Evolutionary conservation across 2,113 vertebrate genomes (phyloP).

Genomic region (Pyxicephalus adspersus): DNA sequence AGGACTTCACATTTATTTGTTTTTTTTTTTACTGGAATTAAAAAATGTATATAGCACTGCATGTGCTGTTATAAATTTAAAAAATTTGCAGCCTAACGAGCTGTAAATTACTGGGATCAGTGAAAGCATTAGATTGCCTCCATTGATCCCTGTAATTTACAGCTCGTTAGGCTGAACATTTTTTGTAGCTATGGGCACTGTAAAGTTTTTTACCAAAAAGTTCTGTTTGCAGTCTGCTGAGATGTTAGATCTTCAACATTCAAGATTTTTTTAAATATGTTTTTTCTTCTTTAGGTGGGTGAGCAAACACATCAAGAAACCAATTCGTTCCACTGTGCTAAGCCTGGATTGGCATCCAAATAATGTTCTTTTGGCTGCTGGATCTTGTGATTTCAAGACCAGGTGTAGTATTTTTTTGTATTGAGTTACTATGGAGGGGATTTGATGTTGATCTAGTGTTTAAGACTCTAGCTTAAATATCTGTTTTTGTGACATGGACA

Average conservation of each 20-base stretch:
- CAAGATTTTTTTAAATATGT: neutral
- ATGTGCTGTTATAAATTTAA: no score
- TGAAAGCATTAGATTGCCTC: no score
- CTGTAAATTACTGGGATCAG: no score
- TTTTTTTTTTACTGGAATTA: neutral
- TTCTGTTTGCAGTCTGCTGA: no score
- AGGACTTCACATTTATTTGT: no score
- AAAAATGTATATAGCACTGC: neutral
- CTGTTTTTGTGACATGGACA: no score
- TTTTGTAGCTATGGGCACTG: no score
- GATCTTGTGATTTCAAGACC: constrained; percentile 99
- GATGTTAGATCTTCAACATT: no score
- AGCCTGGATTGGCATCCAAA: constrained; percentile 99
- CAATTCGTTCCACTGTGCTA: constrained; percentile 95
- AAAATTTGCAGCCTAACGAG: no score
- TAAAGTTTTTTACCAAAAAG: no score
- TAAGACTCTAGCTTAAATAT: neutral
- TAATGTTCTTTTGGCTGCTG: constrained; percentile 95
- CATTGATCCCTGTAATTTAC: no score
- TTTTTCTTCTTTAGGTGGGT: constrained; percentile 85
- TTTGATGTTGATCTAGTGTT: neutral
- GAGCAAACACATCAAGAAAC: constrained; percentile 99
- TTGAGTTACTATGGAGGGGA: neutral
- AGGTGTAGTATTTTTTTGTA: constrained; percentile 71
- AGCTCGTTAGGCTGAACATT: no score